Base-by-base conservation (phyloP, 2,888 invertebrate species). In the Caenorhabditis zanzibari region DNA sequence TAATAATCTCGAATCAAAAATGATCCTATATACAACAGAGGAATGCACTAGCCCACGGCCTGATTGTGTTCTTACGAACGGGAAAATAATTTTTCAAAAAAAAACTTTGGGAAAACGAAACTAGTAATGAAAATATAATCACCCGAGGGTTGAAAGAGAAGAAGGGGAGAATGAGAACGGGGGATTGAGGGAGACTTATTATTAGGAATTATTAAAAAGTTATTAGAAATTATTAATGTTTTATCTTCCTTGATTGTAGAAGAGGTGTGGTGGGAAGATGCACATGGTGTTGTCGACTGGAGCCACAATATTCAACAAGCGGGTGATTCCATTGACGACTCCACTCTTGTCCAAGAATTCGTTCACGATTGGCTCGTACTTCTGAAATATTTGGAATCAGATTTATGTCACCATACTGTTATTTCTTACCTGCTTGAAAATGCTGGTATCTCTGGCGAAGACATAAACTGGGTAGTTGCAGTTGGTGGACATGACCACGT, bases 401-500 rank as follows among this genome's bases (percentile, higher is more conserved):
- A 22, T 41, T 4, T 4, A 5, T 3, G 16, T n/a, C 9, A n/a
- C 14, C 7, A 16, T 4, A 0, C 22, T 19, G 2, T 32, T 0
- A 0, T 2, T 52, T 49, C 71, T 56, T 81, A 89, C 90, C 88
- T 92, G 92, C 82, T 91, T 92, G 88, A 92, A 92, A 22, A 81
- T 79, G 56, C 91, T 86, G 7, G 92, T 91, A 81, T 92, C 92
- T 28, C 92, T 82, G 28, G 92, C 92, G 81, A 92, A 92, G 16
- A 92, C 92, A 86, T 92, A 91, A 47, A 92, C 81, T 26, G 92
- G 92, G 72, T 89, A 92, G 85, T 92, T 92, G 88, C 92, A 92
- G 88, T 92, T 92, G 56, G 91, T 91, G 12, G 90, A 90, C 86
- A 92, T 85, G 1, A 92, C 87, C n/a, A 88, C 88, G 76, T 91